Evolutionary conservation across 2,797 vertebrate species (phyloP), one percentile per base, ranked within the genome.

Genomic region (Meriones psammophilus): DNA sequence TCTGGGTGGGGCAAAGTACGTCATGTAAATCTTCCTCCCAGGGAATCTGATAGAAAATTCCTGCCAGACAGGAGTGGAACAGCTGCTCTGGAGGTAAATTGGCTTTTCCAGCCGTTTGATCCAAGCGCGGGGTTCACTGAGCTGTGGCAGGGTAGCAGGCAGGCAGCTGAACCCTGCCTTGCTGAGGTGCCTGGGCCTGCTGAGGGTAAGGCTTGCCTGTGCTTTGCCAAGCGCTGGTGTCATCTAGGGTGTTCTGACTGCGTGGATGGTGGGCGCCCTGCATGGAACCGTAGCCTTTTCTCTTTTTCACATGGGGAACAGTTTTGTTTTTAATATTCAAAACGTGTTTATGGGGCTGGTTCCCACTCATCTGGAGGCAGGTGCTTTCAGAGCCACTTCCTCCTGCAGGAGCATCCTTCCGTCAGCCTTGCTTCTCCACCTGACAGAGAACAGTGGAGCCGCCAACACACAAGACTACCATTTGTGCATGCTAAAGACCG

Each of bases 31-130:
- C 86, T 91, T 50, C 56, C 66, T 93, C 12, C 60, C 26, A 28
- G 83, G 69, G 64, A 84, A 89, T 92, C 88, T 74, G 74, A 84
- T 54, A 78, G 58, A 80, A 89, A 87, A 84, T 96, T 92, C 94
- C 73, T 79, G 24, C 79, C 58, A 56, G 73, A 56, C 46, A 46
- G 60, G 64, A 95, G 66, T 5, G 0, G 69, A 71, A 54, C 76
- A 3, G 50, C 83, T 77, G 33, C 42, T 83, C 77, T 46, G 90
- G 74, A 80, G 66, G 71, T 30, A n/a, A 87, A 62, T 81, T 36
- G 71, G 3, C 46, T 33, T 96, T 95, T 92, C 58, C 81, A 77
- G 24, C 39, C 64, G 8, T 3, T 24, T 4, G 36, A 30, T 56
- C 71, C 58, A 77, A 86, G 46, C n/a, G 2, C 26, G 39, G 36